Evolutionary conservation across 1,140 invertebrate species (phyloP), one percentile per base, ranked within the genome.

Genomic region (Plutomurus gul): DNA sequence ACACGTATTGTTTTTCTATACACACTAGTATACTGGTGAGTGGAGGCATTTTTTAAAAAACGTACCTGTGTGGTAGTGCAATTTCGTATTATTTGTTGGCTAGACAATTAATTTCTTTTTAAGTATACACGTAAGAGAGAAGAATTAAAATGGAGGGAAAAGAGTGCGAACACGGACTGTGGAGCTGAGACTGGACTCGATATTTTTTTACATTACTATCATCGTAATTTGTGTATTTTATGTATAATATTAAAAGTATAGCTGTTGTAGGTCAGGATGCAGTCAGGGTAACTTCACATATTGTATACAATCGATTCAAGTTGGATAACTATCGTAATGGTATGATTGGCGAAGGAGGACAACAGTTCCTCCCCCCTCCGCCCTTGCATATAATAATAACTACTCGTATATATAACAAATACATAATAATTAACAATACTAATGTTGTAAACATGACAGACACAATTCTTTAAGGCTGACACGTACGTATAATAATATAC

Each of bases 301-400:
- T 78, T 78, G 77, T 78, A 78, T 78, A 78, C 77, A 70, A 72
- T 73, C 47, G 77, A 70, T 78, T 78, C 47, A 13, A 71, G 33
- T 70, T 77, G 49, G 72, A 76, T 76, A 76, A 76, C 47, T 76
- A 76, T 56, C 11, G 56, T 65, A 30, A 65, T 65, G 56, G 56
- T 65, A 65, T 65, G 36, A 65, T 36, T 25, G 10, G n/a, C 13
- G 56, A 27, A 65, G 56, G 56, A 33, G 27, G 37, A 13, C 33
- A 25, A 25, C 7, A 65, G 30, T 18, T 18, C 40, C 3, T 40
- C 16, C 43, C 22, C 10, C 39, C 36, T 72, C 36, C 36, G 22
- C 37, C 39, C 70, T 40, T 40, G 70, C 25, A 72, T 39, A 36
- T 71, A 71, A 39, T 39, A 36, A 20, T 18, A 18, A 51, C 6